phyloP scores from a whole-genome alignment of 2,113 vertebrate species.

The Accipiter virgatus region DNA sequence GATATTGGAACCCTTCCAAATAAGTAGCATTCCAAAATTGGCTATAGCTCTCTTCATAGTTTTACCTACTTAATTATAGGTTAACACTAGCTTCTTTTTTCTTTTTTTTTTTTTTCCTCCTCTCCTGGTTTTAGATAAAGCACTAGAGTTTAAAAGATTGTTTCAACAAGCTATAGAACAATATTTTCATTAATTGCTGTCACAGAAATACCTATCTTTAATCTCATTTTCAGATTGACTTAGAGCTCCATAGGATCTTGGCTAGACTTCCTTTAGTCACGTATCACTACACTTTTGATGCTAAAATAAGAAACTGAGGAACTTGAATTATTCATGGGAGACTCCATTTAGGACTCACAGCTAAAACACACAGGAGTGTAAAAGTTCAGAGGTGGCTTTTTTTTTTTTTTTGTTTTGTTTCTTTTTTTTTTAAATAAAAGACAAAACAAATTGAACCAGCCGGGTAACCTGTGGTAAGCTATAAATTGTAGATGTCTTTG shows the following conservation, averaged over 20 bases:
- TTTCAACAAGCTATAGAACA: neutral
- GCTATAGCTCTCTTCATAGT: neutral
- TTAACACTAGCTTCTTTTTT: neutral
- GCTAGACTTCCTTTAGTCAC: slow-evolving; percentile 45
- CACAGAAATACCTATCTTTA: neutral
- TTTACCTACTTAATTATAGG: slow-evolving; percentile 24
- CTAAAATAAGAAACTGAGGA: slow-evolving; percentile 69
- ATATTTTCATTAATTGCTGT: slow-evolving; percentile 11
- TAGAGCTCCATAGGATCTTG: slow-evolving; percentile 20
- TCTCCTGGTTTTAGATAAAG: neutral
- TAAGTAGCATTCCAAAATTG: slow-evolving; percentile 39
- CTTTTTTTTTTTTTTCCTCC: neutral
- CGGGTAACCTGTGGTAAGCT: slow-evolving; percentile 21
- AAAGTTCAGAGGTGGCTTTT: slow-evolving; percentile 61
- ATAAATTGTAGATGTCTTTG: slow-evolving; percentile 39
- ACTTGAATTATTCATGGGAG: slow-evolving; percentile 66
- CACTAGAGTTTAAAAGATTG: neutral
- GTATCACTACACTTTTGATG: slow-evolving; percentile 45
- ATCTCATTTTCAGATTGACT: slow-evolving; percentile 26
- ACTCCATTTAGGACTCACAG: slow-evolving; percentile 63
- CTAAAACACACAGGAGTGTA: slow-evolving; percentile 55
- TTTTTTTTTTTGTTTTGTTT: neutral
- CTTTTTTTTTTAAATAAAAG: neutral
- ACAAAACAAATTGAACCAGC: neutral
- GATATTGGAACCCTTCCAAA: slow-evolving; percentile 44